These are phyloP conservation scores for Zaprionus vittiger DNA, from an alignment of 1,140 invertebrate species.

Conservation along the genomic window DNA sequence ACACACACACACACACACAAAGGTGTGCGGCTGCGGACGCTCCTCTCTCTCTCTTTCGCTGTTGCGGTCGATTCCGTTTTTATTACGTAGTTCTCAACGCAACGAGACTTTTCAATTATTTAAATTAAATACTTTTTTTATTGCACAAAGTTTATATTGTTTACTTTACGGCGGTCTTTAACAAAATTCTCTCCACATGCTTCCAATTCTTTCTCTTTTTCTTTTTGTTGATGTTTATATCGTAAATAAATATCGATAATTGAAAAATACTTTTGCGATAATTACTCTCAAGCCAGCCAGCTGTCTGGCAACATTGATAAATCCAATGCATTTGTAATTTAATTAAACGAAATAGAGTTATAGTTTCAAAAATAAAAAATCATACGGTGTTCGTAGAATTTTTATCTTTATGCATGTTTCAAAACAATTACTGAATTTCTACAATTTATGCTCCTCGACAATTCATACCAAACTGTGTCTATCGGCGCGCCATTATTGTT, in stretches of 20 bases:
- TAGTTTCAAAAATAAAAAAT: background rate
- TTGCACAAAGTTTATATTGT: background rate
- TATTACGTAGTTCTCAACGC: constrained; percentile 31
- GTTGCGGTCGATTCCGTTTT: constrained; percentile 35
- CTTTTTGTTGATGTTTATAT: constrained; percentile 35
- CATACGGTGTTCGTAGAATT: background rate
- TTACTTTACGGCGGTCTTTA: constrained; percentile 1
- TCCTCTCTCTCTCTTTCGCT: constrained; percentile 24
- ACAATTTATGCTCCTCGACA: background rate
- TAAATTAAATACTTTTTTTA: background rate
- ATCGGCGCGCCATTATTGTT: constrained; percentile 4
- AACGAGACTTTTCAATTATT: constrained; percentile 13
- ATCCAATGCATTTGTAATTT: background rate
- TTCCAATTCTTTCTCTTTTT: constrained; percentile 27
- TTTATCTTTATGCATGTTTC: background rate
- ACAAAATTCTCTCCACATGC: constrained; percentile 9
- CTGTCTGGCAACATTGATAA: constrained; percentile 1
- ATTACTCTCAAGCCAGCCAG: background rate
- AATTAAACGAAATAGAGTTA: background rate
- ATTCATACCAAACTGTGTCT: background rate
- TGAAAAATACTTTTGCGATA: background rate
- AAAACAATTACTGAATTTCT: background rate
- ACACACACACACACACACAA: constrained; percentile 6
- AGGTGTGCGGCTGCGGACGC: background rate
- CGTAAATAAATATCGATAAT: constrained; percentile 3